Evolutionary conservation across 2,113 vertebrate genomes (phyloP), one percentile per base, ranked within the genome.

Genomic region (Cyanoliseus patagonus): DNA sequence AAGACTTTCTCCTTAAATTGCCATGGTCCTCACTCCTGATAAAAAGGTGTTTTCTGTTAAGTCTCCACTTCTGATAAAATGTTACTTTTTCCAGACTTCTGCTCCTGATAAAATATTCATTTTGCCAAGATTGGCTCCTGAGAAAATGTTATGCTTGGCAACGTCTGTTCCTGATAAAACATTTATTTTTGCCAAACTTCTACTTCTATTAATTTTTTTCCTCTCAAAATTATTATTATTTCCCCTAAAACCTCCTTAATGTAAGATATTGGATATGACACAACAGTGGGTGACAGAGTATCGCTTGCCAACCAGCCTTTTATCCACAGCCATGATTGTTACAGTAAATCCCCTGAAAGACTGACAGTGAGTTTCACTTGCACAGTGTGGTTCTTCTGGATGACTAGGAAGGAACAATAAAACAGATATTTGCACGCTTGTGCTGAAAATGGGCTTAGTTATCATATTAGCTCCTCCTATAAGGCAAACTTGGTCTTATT

Each of bases 391-490:
- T 95, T 97, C 86, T 95, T 94, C 93, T 94, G 89, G 92, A 97
- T 94, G 59, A 80, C 80, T 80, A 95, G 86, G 92, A 90, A 86
- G 31, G 68, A 84, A 80, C 87, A 94, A 66, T 55, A 86, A 94
- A 83, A 96, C 95, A 86, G 68, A 90, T 88, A 92, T 97, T 97
- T 96, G 85, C 90, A 97, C 92, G 78, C 49, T 91, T 96, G 82
- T 95, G 94, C 96, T 97, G 97, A 97, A 98, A 98, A 97, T 41
- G 12, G 70, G 64, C 75, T 98, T 95, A 96, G 96, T 98, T 97
- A 94, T 84, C 95, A 35, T 96, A 97, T 97, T 98, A 97, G 93
- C 95, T 98, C 96, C 94, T 93, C 64, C 72, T 96, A 97, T 97
- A 98, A 92, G 89, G 92, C 77, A 97, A 97, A 97, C 70, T 64